A percentile compares a stretch with the other conserved stretches of the same genome.
Conservation (phyloP, 1,140 invertebrate species). For the Belonocnema kinseyi region DNA sequence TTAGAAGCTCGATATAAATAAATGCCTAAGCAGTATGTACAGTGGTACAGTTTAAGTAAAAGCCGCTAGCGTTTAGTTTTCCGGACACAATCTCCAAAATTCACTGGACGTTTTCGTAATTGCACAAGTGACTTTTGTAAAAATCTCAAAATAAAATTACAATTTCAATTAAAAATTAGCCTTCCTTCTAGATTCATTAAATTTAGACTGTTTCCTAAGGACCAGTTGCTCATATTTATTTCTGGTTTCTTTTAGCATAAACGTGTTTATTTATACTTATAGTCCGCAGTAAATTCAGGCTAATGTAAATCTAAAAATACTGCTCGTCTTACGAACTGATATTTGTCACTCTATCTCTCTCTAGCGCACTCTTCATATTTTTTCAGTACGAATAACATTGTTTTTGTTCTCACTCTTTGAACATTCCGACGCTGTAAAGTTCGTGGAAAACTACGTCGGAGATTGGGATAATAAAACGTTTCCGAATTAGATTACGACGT, state of each 20-base stretch:
- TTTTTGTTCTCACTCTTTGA: not conserved
- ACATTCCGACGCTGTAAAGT: too few relatives aligned
- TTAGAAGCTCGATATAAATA: slow-evolving; percentile 74
- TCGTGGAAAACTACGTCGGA: too few relatives aligned
- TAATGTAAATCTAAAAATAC: slow-evolving; percentile 73
- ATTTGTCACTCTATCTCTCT: slow-evolving; percentile 49
- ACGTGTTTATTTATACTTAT: slow-evolving; percentile 57
- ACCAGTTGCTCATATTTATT: not conserved
- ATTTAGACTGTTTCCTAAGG: not conserved
- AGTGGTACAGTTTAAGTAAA: slow-evolving; percentile 71
- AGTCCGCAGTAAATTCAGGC: slow-evolving; percentile 65
- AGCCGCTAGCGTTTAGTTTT: slow-evolving; percentile 65
- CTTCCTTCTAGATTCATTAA: not conserved
- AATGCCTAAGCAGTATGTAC: slow-evolving; percentile 74
- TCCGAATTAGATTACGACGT: too few relatives aligned
- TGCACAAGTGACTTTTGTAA: too few relatives aligned
- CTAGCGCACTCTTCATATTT: slow-evolving; percentile 39
- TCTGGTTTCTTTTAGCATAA: slow-evolving; percentile 13
- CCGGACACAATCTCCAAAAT: slow-evolving; percentile 32
- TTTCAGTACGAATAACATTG: slow-evolving; percentile 39
- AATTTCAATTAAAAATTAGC: too few relatives aligned
- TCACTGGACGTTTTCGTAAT: not conserved
- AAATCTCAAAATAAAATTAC: not conserved
- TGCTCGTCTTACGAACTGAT: slow-evolving; percentile 68
- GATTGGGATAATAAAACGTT: too few relatives aligned